phyloP scores from a whole-genome alignment of 2,888 invertebrate genomes.

The Ferdinandea cuprea region DNA sequence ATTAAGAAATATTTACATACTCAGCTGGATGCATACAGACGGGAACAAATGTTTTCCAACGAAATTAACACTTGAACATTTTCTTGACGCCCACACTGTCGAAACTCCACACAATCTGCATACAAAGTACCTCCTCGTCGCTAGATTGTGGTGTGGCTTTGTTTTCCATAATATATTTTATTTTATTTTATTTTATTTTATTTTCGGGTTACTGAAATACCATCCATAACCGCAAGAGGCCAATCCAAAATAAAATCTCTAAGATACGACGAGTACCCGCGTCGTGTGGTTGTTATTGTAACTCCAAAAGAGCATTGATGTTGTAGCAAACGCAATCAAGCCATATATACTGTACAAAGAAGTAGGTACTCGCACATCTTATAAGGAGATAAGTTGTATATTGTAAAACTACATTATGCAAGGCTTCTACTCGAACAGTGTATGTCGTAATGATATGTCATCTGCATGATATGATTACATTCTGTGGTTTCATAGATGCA shows the following conservation, averaged over 20 bases:
- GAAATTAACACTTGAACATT: neutral
- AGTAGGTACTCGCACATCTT: conserved; percentile 2
- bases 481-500: conserved; percentile 58
- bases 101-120: conserved; percentile 1
- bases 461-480: conserved; percentile 65
- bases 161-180: neutral
- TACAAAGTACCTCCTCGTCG: conserved; percentile 21
- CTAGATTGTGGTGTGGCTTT: conserved; percentile 8
- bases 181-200: conserved; percentile 14
- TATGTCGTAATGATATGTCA: conserved; percentile 64
- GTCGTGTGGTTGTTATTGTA: conserved; percentile 24
- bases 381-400: conserved; percentile 40
- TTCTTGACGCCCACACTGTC: conserved; percentile 37
- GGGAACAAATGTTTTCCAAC: neutral
- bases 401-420: conserved; percentile 42
- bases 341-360: neutral
- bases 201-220: conserved; percentile 22
- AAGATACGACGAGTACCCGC: conserved; percentile 4
- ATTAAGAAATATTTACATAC: neutral
- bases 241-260: conserved; percentile 32
- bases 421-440: conserved; percentile 35
- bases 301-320: conserved; percentile 23
- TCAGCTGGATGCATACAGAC: neutral
- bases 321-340: conserved; percentile 25
- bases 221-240: conserved; percentile 57